A percentile compares a stretch with the other conserved stretches of the same genome.
These are phyloP conservation scores for Bothrops jararaca DNA, from an alignment of 2,113 vertebrate species.

Conservation along the genomic window DNA sequence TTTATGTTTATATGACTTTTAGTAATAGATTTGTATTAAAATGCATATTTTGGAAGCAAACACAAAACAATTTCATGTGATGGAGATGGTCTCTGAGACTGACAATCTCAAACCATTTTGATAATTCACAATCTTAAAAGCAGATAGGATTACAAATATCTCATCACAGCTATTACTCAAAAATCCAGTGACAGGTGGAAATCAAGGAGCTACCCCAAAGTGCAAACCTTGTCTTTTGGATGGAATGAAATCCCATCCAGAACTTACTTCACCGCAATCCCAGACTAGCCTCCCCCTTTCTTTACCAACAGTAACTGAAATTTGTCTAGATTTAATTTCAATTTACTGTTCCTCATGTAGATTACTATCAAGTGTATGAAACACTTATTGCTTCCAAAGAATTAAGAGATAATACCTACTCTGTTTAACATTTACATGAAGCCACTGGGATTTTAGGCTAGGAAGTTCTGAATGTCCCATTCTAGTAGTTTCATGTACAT, in stretches of 20 bases:
- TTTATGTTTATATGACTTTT: not conserved
- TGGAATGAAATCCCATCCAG: not conserved
- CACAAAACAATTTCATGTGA: not conserved
- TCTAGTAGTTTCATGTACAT: not conserved
- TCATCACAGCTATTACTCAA: not conserved
- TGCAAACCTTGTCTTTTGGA: not conserved
- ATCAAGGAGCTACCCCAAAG: not conserved
- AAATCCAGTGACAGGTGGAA: not conserved
- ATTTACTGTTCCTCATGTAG: not conserved
- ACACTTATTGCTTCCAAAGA: not conserved
- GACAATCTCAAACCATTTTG: too few relatives aligned
- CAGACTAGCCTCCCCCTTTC: not conserved
- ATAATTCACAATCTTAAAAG: too few relatives aligned
- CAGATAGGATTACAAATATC: not conserved
- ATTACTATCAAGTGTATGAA: not conserved
- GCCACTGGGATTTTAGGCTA: not conserved
- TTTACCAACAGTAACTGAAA: not conserved
- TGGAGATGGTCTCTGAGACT: too few relatives aligned
- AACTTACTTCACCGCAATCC: not conserved
- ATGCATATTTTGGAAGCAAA: not conserved
- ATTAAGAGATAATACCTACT: not conserved
- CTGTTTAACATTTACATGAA: not conserved
- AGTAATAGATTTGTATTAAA: not conserved
- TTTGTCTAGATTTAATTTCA: not conserved
- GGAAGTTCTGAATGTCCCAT: not conserved